These are phyloP conservation scores for Xylota sylvarum DNA, from an alignment of 2,888 invertebrate genomes.

Conservation along the genomic window DNA sequence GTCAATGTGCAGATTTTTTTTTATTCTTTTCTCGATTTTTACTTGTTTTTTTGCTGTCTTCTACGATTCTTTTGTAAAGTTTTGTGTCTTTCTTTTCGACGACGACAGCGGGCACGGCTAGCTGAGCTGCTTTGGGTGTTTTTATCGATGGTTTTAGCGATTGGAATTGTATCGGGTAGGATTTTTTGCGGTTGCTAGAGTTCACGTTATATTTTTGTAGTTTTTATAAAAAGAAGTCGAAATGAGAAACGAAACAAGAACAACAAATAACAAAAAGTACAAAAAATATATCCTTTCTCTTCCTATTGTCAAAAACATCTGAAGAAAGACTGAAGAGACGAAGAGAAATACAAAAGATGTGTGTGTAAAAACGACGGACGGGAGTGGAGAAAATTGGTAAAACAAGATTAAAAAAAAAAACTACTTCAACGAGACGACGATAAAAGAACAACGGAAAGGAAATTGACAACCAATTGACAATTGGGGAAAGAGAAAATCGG, in stretches of 20 bases:
- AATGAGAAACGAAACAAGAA: slow-evolving; percentile 74
- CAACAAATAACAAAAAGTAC: slow-evolving; percentile 78
- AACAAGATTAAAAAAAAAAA: slow-evolving; percentile 21
- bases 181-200: slow-evolving; percentile 44
- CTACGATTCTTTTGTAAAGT: slow-evolving; percentile 56
- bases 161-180: slow-evolving; percentile 32
- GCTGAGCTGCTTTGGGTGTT: slow-evolving; percentile 38
- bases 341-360: slow-evolving; percentile 56
- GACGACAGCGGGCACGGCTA: slow-evolving; percentile 38
- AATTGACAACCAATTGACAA: slow-evolving; percentile 65
- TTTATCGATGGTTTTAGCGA: slow-evolving; percentile 47
- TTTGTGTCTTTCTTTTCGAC: slow-evolving; percentile 61
- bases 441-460: slow-evolving; percentile 55
- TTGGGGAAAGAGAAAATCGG: slow-evolving; percentile 60
- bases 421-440: slow-evolving; percentile 47
- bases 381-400: slow-evolving; percentile 37
- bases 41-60: slow-evolving; percentile 13
- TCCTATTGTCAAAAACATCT: slow-evolving; percentile 80
- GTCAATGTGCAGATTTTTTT: slow-evolving; percentile 71
- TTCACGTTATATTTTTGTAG: slow-evolving; percentile 65
- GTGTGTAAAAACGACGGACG: slow-evolving; percentile 47
- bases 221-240: slow-evolving; percentile 65
- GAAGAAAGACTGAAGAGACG: slow-evolving; percentile 75
- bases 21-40: slow-evolving; percentile 31
- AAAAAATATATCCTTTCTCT: slow-evolving; percentile 79